Evolutionary conservation across 2,797 vertebrate species (phyloP), one percentile per base, ranked within the genome.

Genomic region (Acomys russatus): DNA sequence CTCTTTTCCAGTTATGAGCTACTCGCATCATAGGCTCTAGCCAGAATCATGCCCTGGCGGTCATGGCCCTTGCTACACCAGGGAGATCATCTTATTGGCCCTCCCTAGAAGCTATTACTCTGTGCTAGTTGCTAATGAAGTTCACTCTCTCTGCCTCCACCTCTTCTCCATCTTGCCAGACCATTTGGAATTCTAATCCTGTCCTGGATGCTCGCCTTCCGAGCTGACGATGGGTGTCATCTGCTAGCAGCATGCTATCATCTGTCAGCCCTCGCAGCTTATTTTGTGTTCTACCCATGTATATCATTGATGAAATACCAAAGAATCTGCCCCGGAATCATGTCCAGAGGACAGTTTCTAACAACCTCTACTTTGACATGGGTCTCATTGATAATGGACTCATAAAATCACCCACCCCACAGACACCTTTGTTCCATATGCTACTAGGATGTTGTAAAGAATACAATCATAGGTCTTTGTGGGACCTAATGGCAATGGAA

Each of bases 181-280:
- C 97, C 97, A 98, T 98, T 97, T 98, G 97, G 97, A 97, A 97
- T 98, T 98, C 97, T 98, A 98, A 98, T 98, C 97, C 97, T 98
- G 97, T 97, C 97, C 97, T 98, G 97, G 97, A 98, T 96, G 97
- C 97, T 97, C 91, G 97, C 97, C 97, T 97, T 96, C 95, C 92
- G 91, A 94, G 92, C 97, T 98, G 97, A 98, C 96, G 97, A 97
- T 96, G 97, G 97, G 97, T 97, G 97, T 97, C 97, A 98, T 98
- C 97, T 98, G 97, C 97, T 98, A 97, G 96, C 97, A 97, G 97
- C 95, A 94, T 97, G 96, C 95, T 96, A 96, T 98, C 97, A 98
- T 98, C 97, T 98, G 97, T 97, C 97, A 98, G 95, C 89, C 84
- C 96, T 97, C 93, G 95, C 94, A 97, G 97, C 96, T 97, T 98